Percentiles rank a stretch among this genome's conserved stretches.
Conservation (phyloP, 1,140 invertebrate genomes). For the Scaptomyza hsui region DNA sequence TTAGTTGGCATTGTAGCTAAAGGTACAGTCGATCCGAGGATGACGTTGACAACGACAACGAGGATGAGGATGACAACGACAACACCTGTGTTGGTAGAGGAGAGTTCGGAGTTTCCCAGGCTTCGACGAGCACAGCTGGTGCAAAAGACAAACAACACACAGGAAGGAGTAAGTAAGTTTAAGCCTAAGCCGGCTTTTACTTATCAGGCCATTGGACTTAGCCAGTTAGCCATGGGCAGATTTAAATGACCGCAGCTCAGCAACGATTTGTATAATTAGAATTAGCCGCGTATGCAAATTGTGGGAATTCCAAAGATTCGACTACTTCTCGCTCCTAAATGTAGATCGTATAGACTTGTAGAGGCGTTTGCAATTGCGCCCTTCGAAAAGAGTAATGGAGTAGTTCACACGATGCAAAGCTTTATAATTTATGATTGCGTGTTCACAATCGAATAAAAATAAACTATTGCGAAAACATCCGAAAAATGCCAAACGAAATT, state of each 20-base stretch:
- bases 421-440: conserved; percentile 61
- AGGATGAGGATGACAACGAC: conserved; percentile 25
- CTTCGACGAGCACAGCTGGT: conserved; percentile 65
- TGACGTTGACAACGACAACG: conserved; percentile 48
- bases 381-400: conserved; percentile 1
- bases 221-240: conserved; percentile 76
- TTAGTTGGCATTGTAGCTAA: conserved; percentile 4
- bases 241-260: conserved; percentile 81
- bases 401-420: conserved; percentile 22
- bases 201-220: conserved; percentile 56
- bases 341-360: not conserved
- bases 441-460: conserved; percentile 26
- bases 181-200: conserved; percentile 74
- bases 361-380: conserved; percentile 8
- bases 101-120: conserved; percentile 70
- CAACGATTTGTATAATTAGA: conserved; percentile 79
- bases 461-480: conserved; percentile 61
- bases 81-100: conserved; percentile 56
- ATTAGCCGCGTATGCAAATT: conserved; percentile 75
- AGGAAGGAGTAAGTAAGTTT: conserved; percentile 73
- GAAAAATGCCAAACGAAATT: conserved; percentile 69
- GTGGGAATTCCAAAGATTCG: conserved; percentile 58
- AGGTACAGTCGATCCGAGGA: conserved; percentile 64
- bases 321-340: not conserved
- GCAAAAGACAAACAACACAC: conserved; percentile 37